Percentiles rank a stretch among this genome's conserved stretches.
Conservation (phyloP, 2,888 invertebrate species). For the Siphlonurus alternatus region DNA sequence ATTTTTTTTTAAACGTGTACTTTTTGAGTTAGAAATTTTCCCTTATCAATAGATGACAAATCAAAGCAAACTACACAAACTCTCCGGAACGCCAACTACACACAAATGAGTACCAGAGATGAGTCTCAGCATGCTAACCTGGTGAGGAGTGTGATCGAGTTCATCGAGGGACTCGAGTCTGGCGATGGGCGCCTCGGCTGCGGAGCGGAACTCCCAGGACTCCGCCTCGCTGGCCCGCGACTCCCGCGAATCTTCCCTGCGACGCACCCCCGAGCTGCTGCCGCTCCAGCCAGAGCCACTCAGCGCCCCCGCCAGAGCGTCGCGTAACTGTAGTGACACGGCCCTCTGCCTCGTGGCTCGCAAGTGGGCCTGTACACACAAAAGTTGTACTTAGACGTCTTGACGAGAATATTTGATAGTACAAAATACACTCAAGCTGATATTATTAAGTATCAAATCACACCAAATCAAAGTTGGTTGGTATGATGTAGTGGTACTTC, state of each 20-base stretch:
- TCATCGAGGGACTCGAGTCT: constrained; percentile 47
- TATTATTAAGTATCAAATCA: too few relatives aligned
- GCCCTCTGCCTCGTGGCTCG: background rate
- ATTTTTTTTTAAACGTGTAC: background rate
- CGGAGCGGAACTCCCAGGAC: constrained; percentile 18
- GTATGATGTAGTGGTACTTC: too few relatives aligned
- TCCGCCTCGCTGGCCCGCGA: constrained; percentile 17
- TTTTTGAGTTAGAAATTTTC: too few relatives aligned
- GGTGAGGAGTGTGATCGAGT: constrained; percentile 26
- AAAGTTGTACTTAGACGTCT: too few relatives aligned
- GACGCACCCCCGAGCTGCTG: background rate
- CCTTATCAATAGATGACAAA: too few relatives aligned
- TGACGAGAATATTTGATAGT: too few relatives aligned
- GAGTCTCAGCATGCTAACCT: too few relatives aligned
- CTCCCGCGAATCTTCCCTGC: constrained; percentile 1
- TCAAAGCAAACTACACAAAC: too few relatives aligned
- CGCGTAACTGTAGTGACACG: background rate
- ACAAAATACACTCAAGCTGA: too few relatives aligned
- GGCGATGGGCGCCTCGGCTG: constrained; percentile 37
- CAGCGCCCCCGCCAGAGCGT: background rate
- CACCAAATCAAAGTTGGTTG: too few relatives aligned
- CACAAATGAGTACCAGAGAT: too few relatives aligned
- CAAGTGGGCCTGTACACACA: background rate
- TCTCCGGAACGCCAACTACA: too few relatives aligned
- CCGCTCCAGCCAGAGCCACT: background rate